phyloP scores from a whole-genome alignment of 2,797 vertebrate genomes.

The Erpetoichthys calabaricus region DNA sequence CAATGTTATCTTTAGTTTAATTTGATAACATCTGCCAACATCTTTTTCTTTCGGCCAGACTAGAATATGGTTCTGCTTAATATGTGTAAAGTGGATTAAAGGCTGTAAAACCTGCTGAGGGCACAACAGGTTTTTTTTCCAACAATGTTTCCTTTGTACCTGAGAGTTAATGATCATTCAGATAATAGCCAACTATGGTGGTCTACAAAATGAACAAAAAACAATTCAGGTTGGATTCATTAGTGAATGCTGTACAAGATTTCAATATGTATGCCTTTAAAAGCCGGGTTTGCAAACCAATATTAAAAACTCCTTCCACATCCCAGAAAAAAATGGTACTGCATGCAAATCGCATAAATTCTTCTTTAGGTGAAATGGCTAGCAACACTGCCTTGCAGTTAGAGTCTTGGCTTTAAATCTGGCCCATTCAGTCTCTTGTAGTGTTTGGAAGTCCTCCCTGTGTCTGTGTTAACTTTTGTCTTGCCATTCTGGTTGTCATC shows the following conservation, averaged over 20 bases:
- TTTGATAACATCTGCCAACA: constrained; percentile 15
- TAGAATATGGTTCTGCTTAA: constrained; percentile 34
- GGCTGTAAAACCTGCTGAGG: constrained; percentile 24
- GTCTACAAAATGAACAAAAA: constrained; percentile 19
- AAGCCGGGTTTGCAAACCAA: no score
- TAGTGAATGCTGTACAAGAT: neutral
- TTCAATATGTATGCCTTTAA: no score
- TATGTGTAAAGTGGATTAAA: constrained; percentile 35
- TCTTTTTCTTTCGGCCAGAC: constrained; percentile 23
- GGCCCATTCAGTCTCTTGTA: no score
- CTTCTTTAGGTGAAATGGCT: no score
- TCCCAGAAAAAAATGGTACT: constrained; percentile 19
- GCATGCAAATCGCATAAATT: constrained; percentile 32
- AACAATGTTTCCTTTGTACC: constrained; percentile 39
- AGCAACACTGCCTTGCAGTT: no score
- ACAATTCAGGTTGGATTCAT: constrained; percentile 2
- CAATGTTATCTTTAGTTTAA: no score
- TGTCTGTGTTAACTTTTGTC: no score
- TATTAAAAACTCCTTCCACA: constrained; percentile 24
- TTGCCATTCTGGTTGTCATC: no score
- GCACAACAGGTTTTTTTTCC: constrained; percentile 21
- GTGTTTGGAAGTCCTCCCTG: no score
- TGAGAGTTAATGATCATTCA: constrained; percentile 30
- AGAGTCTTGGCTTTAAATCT: no score
- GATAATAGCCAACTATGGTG: constrained; percentile 34